Evolutionary conservation across 2,797 vertebrate genomes (phyloP).

Genomic region (Danio jaintianensis): DNA sequence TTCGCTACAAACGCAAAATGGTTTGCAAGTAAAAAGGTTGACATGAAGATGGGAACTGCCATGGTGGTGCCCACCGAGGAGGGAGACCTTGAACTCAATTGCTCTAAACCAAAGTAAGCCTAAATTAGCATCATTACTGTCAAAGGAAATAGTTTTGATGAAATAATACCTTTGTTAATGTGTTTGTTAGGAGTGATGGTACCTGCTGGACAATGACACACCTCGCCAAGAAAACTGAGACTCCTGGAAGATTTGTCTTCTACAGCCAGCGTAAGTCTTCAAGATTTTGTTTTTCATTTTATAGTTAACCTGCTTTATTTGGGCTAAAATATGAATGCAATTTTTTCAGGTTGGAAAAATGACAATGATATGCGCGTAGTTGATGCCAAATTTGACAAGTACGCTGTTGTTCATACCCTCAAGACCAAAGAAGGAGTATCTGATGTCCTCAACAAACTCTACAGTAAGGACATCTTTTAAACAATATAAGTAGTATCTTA

Average conservation of each 20-base stretch:
- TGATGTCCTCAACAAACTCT: conserved; percentile 81
- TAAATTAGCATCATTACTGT: background rate
- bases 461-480: conserved; percentile 74
- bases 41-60: conserved; percentile 82
- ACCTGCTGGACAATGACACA: conserved; percentile 81
- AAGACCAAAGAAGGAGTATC: conserved; percentile 74
- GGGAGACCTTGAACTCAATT: conserved; percentile 81
- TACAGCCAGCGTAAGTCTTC: conserved; percentile 79
- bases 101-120: conserved; percentile 79
- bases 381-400: conserved; percentile 80
- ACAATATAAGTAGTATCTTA: too few species aligned
- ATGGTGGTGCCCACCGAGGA: conserved; percentile 62
- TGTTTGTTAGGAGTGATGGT: conserved; percentile 76
- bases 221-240: conserved; percentile 76
- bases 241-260: conserved; percentile 83
- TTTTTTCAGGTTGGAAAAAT: conserved; percentile 80
- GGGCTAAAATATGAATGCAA: background rate
- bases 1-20: conserved; percentile 87
- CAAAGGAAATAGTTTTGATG: background rate
- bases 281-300: too few species aligned
- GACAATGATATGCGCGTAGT: conserved; percentile 79
- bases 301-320: background rate
- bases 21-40: conserved; percentile 81
- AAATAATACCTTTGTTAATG: background rate
- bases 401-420: conserved; percentile 77